Evolutionary conservation across 2,113 vertebrate species (phyloP).

Genomic region (Chaetodon auriga): DNA sequence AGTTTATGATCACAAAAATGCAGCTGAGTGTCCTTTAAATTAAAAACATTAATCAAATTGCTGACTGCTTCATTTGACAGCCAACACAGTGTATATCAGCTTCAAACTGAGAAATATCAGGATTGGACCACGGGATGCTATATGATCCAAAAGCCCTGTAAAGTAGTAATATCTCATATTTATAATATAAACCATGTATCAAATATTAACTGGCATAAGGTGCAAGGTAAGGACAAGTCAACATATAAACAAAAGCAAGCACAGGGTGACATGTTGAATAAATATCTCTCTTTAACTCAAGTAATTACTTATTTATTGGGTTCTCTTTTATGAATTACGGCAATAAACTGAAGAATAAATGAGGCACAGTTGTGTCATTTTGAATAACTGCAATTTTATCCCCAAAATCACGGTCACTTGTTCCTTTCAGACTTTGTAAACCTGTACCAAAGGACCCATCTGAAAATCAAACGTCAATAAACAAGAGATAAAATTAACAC

Average conservation of each 20-base stretch:
- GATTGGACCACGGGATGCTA: not conserved
- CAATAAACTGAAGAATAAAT: not conserved
- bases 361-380: not conserved
- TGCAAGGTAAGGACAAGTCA: not conserved
- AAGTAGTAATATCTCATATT: not conserved
- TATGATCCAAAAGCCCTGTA: not conserved
- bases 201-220: not conserved
- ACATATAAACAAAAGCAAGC: not conserved
- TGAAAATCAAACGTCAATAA: conserved; percentile 41
- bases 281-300: not conserved
- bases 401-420: not conserved
- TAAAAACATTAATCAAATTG: not conserved
- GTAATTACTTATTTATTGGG: not conserved
- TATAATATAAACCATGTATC: not conserved
- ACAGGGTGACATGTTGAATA: not conserved
- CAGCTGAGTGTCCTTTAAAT: no score
- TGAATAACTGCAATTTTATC: not conserved
- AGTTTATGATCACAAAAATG: no score
- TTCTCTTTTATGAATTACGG: not conserved
- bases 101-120: not conserved
- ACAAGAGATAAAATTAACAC: conserved; percentile 42
- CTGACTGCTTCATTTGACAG: not conserved
- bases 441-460: not conserved
- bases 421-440: conserved; percentile 14
- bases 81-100: not conserved